Evolutionary conservation across 2,888 invertebrate genomes (phyloP).

Genomic region (Halictus ligatus): DNA sequence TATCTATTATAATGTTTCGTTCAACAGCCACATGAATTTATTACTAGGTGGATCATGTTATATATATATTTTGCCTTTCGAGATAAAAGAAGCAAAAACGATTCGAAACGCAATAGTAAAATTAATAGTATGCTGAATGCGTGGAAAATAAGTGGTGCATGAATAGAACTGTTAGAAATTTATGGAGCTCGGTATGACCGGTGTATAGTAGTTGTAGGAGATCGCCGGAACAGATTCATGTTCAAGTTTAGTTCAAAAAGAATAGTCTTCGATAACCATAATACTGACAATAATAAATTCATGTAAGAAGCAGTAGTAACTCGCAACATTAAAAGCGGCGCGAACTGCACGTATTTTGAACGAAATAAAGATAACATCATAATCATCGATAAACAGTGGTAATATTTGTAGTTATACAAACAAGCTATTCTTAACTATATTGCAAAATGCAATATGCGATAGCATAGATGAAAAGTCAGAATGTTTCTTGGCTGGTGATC

Average conservation of each 20-base stretch:
- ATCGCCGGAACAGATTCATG: constrained; percentile 34
- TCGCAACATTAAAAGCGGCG: constrained; percentile 53
- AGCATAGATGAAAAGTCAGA: constrained; percentile 52
- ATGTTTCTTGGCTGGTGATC: constrained; percentile 31
- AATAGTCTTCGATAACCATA: constrained; percentile 40
- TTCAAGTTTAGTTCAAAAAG: constrained; percentile 34
- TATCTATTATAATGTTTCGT: constrained; percentile 51
- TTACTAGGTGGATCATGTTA: constrained; percentile 53
- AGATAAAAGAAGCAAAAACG: constrained; percentile 5
- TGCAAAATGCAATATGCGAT: constrained; percentile 58
- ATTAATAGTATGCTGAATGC: constrained; percentile 33
- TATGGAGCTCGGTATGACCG: constrained; percentile 18
- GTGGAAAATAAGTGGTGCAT: constrained; percentile 24
- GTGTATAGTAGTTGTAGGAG: constrained; percentile 21
- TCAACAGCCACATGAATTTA: constrained; percentile 58
- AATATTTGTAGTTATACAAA: constrained; percentile 56
- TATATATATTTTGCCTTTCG: constrained; percentile 17
- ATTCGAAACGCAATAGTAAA: constrained; percentile 30
- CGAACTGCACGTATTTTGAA: constrained; percentile 49
- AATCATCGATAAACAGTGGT: constrained; percentile 52
- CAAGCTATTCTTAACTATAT: constrained; percentile 63
- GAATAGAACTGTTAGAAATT: constrained; percentile 31
- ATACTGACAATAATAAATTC: constrained; percentile 63
- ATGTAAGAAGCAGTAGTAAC: constrained; percentile 50
- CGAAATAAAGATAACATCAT: constrained; percentile 57